Base-by-base conservation (phyloP, 2,888 invertebrate species). In the Cheilosia urbana region DNA sequence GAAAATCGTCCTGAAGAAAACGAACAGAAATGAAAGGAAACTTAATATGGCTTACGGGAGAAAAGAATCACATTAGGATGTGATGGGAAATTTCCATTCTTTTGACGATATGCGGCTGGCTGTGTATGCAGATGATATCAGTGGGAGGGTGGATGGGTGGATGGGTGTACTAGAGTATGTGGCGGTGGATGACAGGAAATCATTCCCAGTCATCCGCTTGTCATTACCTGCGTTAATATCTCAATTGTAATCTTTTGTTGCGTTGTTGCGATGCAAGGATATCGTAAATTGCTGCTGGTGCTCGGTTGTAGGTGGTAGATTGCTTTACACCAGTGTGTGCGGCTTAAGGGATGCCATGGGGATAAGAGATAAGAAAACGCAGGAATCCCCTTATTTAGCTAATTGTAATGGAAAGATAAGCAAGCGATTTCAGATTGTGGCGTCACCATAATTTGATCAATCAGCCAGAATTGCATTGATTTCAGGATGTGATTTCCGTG, bases 381-480 rank as follows among this genome's bases (percentile, higher is more conserved):
- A 75, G 65, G 69, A 84, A 84, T 80, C 80, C 51, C 84, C 75
- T 84, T 84, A 84, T 84, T 84, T 80, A 75, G 69, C 84, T 80
- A 84, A 84, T 84, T 84, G 79, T 75, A 76, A 71, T 55, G 58
- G 37, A 49, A 37, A 30, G 62, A 69, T 68, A 75, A 57, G 34
- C 51, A 30, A 21, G 49, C 34, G 53, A 19, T 27, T n/a, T 21
- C n/a, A 21, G 69, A 58, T 76, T 77, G 71, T 66, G 72, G 72
- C 21, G 60, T 60, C 27, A 27, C 2, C 15, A 49, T 76, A 60
- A 76, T 76, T 76, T 66, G 68, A 76, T 66, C 68, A 76, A 76
- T 76, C 76, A 68, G 47, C 5, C 17, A 47, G 17, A 47, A 47
- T 47, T 47, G 47, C 19, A 47, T 1, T 47, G 47, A 47, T 45